Conservation (phyloP, 53 echinoderm and acorn worm species). For the Antedon mediterranea region DNA sequence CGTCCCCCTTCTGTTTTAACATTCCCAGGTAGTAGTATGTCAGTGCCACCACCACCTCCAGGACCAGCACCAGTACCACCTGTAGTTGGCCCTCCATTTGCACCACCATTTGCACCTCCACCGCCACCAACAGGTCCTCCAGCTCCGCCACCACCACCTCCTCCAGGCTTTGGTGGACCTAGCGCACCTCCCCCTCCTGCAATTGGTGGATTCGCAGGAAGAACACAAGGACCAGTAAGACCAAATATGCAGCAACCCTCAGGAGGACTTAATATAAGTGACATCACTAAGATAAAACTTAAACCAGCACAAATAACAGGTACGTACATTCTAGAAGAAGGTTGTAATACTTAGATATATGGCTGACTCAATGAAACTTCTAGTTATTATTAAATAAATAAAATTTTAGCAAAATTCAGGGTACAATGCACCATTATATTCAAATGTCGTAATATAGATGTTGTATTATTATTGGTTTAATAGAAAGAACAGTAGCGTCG, state of each 20-base stretch:
- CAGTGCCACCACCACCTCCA: background rate
- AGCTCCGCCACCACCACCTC: constrained; percentile 11
- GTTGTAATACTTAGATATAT: no score
- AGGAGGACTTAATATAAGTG: constrained; percentile 14
- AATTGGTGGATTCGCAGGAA: constrained; percentile 5
- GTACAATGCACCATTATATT: no score
- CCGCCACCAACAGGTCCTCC: constrained; percentile 19
- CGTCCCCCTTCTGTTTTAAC: background rate
- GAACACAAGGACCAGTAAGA: constrained; percentile 15
- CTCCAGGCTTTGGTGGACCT: constrained; percentile 15
- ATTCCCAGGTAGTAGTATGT: background rate
- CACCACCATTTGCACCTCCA: background rate
- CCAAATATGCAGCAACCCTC: background rate
- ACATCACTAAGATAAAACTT: constrained; percentile 37
- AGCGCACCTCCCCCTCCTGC: constrained; percentile 31
- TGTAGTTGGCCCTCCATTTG: background rate
- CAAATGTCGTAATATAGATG: no score
- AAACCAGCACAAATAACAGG: constrained; percentile 25
- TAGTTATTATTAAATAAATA: no score
- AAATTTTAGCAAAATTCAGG: no score
- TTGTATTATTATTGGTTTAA: background rate
- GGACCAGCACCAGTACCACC: background rate
- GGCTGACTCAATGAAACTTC: no score
- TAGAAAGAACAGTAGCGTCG: background rate
- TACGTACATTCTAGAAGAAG: no score